Percentiles rank a stretch among this genome's conserved stretches.
Conservation (phyloP, 1,140 invertebrate species). For the Ditylenchus dipsaci region DNA sequence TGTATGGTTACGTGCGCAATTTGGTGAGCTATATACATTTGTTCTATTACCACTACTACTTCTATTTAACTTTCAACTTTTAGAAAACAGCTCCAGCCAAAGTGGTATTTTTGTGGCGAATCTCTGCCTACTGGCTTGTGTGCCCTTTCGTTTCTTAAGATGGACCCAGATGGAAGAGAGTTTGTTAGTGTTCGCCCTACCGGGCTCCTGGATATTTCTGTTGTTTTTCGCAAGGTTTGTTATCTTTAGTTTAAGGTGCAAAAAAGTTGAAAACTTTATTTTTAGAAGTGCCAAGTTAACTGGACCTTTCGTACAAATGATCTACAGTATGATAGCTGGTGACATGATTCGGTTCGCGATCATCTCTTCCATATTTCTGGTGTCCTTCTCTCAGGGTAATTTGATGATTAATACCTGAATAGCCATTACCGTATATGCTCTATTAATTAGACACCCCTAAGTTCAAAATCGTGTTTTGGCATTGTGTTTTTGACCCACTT, state of each 20-base stretch:
- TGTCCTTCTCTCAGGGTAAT: slow-evolving; percentile 80
- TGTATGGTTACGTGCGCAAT: slow-evolving; percentile 82
- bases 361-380: slow-evolving; percentile 85
- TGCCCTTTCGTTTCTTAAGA: slow-evolving; percentile 75
- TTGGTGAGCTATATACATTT: slow-evolving; percentile 66
- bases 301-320: slow-evolving; percentile 96
- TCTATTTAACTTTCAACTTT: slow-evolving; percentile 50
- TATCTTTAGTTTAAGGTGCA: not conserved
- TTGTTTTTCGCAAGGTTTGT: slow-evolving; percentile 95
- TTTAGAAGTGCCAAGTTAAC: slow-evolving; percentile 82
- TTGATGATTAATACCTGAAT: not conserved
- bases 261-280: slow-evolving; percentile 43
- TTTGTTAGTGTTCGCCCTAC: slow-evolving; percentile 81
- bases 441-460: too few species aligned
- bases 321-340: slow-evolving; percentile 92
- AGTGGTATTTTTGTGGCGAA: slow-evolving; percentile 87
- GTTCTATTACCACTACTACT: slow-evolving; percentile 10
- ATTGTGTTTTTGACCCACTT: too few species aligned
- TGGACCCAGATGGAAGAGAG: slow-evolving; percentile 79
- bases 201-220: slow-evolving; percentile 89
- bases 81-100: slow-evolving; percentile 88
- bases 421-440: too few species aligned
- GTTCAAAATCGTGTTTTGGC: too few species aligned
- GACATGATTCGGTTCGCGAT: slow-evolving; percentile 96
- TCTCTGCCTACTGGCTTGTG: slow-evolving; percentile 81